These are phyloP conservation scores for Acrossocheilus wenchowensis DNA, from an alignment of 2,797 vertebrate genomes.

Conservation along the genomic window DNA sequence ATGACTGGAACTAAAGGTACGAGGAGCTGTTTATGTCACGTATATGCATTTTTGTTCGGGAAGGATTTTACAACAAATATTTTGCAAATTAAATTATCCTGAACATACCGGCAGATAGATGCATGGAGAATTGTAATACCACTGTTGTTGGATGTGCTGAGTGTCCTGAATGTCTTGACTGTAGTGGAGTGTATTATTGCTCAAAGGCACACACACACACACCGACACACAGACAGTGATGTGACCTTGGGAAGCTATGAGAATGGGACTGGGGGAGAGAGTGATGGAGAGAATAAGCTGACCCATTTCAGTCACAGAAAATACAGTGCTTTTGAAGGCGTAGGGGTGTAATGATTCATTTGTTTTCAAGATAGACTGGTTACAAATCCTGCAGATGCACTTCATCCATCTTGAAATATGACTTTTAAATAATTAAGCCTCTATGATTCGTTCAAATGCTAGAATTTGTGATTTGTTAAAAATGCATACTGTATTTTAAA, in stretches of 20 bases:
- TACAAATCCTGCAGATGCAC: background rate
- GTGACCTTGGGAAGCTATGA: slow-evolving; percentile 71
- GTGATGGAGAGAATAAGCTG: slow-evolving; percentile 67
- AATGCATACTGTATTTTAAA: background rate
- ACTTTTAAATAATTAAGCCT: background rate
- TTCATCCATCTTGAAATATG: background rate
- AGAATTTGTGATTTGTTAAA: background rate
- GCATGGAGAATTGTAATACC: background rate
- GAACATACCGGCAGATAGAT: background rate
- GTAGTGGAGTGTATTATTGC: slow-evolving; percentile 32
- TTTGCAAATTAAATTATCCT: background rate
- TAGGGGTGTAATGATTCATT: background rate
- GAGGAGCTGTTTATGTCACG: slow-evolving; percentile 24
- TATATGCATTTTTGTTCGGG: background rate
- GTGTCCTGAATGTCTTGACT: slow-evolving; percentile 20
- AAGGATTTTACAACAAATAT: background rate
- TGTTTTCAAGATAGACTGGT: background rate
- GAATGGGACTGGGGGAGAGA: slow-evolving; percentile 53
- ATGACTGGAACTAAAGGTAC: slow-evolving; percentile 77
- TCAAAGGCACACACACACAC: slow-evolving; percentile 18
- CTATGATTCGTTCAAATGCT: background rate
- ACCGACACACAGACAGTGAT: slow-evolving; percentile 45
- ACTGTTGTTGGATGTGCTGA: background rate
- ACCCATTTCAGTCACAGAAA: slow-evolving; percentile 70
- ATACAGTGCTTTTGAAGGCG: slow-evolving; percentile 59